Evolutionary conservation across 2,888 invertebrate genomes (phyloP).

Genomic region (Erynnis tages): DNA sequence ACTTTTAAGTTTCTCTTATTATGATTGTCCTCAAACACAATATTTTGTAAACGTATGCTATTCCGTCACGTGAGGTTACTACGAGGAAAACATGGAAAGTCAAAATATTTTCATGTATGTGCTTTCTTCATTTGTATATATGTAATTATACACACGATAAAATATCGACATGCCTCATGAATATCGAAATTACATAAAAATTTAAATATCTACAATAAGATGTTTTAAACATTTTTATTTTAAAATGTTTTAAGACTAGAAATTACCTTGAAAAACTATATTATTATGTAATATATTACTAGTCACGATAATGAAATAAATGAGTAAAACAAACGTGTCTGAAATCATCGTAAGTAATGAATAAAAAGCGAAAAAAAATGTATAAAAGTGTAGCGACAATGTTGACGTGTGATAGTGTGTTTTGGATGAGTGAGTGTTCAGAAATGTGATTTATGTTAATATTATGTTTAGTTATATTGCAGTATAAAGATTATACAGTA

Average conservation of each 20-base stretch:
- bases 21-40: conserved; percentile 1
- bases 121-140: conserved; percentile 34
- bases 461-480: too few relatives aligned
- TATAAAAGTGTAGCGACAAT: conserved; percentile 40
- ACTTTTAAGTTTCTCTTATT: not conserved
- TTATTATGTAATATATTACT: conserved; percentile 50
- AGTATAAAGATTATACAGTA: too few relatives aligned
- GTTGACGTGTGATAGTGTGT: conserved; percentile 44
- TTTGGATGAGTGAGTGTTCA: conserved; percentile 48
- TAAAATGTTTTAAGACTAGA: conserved; percentile 49
- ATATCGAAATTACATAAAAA: conserved; percentile 34
- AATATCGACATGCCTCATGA: conserved; percentile 35
- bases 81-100: too few relatives aligned
- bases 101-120: not conserved
- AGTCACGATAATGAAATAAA: conserved; percentile 53
- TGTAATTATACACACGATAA: conserved; percentile 3
- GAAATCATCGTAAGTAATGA: conserved; percentile 52
- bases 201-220: not conserved
- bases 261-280: conserved; percentile 28
- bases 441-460: conserved; percentile 69
- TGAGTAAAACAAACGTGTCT: conserved; percentile 40
- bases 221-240: conserved; percentile 54
- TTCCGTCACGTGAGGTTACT: too few relatives aligned
- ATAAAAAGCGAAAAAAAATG: conserved; percentile 39
- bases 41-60: too few relatives aligned